phyloP scores from a whole-genome alignment of 2,888 invertebrate species.

The Bugula neritina region DNA sequence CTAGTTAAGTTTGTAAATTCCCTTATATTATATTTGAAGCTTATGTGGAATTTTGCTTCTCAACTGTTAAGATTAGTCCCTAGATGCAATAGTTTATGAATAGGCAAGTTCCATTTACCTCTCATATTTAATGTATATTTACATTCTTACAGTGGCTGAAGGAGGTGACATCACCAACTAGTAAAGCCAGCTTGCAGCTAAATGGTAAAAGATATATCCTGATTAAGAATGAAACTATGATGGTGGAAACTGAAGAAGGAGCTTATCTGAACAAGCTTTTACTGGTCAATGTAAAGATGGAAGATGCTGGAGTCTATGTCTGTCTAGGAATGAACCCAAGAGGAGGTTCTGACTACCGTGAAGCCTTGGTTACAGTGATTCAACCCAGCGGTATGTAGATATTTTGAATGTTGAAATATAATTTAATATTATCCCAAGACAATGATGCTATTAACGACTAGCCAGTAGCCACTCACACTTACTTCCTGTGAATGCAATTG shows the following conservation, averaged over 20 bases:
- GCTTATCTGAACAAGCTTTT: background rate
- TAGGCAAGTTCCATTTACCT: no score
- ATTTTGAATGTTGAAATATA: no score
- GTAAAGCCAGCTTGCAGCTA: background rate
- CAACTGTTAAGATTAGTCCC: no score
- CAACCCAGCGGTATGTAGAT: background rate
- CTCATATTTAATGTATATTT: background rate
- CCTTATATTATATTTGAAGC: no score
- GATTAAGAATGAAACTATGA: conserved; percentile 16
- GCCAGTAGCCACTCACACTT: no score
- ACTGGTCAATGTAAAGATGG: conserved; percentile 1
- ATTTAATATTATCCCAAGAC: no score
- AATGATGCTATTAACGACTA: no score
- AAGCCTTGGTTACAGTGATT: conserved; percentile 1
- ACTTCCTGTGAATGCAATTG: no score
- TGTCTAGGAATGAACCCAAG: background rate
- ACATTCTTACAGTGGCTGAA: conserved; percentile 5
- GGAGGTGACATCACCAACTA: no score
- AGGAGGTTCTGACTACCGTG: conserved; percentile 1
- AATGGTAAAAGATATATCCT: background rate
- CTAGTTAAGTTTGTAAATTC: no score
- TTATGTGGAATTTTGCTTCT: no score
- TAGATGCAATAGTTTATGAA: no score
- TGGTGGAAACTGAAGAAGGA: background rate
- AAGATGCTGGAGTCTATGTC: conserved; percentile 24